phyloP scores from a whole-genome alignment of 2,113 vertebrate genomes.

The Prinia subflava region DNA sequence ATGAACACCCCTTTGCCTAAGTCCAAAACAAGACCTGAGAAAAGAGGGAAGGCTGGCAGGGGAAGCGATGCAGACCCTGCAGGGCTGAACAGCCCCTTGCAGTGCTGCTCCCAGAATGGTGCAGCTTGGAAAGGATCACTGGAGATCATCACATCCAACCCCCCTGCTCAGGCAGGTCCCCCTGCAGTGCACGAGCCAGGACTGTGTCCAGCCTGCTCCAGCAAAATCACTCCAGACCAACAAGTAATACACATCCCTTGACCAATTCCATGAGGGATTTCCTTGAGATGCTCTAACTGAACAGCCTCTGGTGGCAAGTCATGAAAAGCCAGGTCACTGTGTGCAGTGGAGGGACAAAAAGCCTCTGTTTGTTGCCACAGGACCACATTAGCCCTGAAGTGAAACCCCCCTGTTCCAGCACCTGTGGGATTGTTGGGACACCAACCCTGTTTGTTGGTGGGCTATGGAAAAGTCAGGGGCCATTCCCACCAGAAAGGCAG shows the following conservation, averaged over 20 bases:
- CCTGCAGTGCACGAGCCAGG: neutral
- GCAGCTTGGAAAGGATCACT: neutral
- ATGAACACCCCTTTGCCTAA: neutral
- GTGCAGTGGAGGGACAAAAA: neutral
- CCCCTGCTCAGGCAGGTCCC: neutral
- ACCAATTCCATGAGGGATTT: neutral
- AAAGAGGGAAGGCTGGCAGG: neutral
- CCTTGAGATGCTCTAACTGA: neutral
- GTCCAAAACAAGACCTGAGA: neutral
- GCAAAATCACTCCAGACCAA: neutral
- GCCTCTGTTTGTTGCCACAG: rapidly evolving
- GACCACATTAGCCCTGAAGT: rapidly evolving
- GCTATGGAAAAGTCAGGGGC: neutral
- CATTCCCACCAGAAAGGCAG: neutral
- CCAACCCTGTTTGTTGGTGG: rapidly evolving
- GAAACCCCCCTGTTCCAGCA: neutral
- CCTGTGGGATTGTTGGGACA: neutral
- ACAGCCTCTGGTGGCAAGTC: neutral
- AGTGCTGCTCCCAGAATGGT: rapidly evolving
- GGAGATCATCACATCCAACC: neutral
- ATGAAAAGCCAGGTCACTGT: neutral
- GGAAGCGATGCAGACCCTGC: neutral
- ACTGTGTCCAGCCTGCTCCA: neutral
- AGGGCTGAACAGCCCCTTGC: neutral
- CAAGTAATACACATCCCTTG: neutral